Conservation (phyloP, 2,113 vertebrate genomes). For the Hepsetus odoe region DNA sequence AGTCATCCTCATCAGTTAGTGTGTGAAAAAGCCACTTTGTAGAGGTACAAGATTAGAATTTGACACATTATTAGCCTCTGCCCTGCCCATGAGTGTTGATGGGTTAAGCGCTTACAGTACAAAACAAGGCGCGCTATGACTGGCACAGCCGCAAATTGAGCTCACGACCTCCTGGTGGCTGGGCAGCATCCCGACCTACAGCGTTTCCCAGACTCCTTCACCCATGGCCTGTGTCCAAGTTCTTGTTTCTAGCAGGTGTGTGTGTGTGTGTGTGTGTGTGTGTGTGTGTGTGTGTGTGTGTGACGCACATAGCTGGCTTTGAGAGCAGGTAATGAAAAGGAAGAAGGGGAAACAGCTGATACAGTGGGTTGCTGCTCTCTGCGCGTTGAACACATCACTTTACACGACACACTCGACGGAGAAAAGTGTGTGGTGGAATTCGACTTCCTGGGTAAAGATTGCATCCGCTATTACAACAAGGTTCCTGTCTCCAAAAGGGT, state of each 20-base stretch:
- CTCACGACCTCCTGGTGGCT: not conserved
- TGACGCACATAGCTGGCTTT: conserved; percentile 69
- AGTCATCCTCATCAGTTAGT: not conserved
- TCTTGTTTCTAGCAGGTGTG: not conserved
- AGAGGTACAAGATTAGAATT: not conserved
- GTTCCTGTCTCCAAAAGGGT: conserved; percentile 74
- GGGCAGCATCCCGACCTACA: not conserved
- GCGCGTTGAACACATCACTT: conserved; percentile 77
- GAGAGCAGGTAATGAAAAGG: conserved; percentile 81
- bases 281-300: conserved; percentile 21
- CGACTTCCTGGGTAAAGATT: conserved; percentile 83
- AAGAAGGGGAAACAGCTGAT: conserved; percentile 78
- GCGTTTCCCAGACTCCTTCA: not conserved
- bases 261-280: conserved; percentile 34
- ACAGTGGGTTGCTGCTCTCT: conserved; percentile 81
- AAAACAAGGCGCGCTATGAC: not conserved
- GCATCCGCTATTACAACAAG: conserved; percentile 77
- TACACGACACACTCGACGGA: conserved; percentile 70
- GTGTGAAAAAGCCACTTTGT: not conserved
- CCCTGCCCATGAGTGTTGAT: not conserved
- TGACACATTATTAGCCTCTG: conserved; percentile 3
- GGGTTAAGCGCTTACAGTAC: not conserved
- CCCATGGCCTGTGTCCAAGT: not conserved
- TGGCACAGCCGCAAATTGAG: not conserved
- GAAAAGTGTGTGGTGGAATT: conserved; percentile 71